Evolutionary conservation across 2,113 vertebrate species (phyloP).

Genomic region (Odocoileus hemionus): DNA sequence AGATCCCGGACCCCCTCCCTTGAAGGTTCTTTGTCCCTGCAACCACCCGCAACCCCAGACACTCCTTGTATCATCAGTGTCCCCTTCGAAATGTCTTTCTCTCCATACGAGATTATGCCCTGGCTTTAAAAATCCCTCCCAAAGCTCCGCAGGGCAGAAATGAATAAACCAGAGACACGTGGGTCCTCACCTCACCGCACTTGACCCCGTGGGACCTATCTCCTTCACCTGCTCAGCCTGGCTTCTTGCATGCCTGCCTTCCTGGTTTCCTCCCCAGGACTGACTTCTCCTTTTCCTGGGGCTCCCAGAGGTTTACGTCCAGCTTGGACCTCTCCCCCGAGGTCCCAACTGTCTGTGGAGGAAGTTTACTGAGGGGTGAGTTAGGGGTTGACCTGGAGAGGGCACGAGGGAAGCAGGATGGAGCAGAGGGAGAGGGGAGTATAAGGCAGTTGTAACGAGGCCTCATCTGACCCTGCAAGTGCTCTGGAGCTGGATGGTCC

Average conservation of each 20-base stretch:
- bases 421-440: neutral
- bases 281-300: neutral
- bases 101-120: neutral
- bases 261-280: neutral
- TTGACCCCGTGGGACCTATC: neutral
- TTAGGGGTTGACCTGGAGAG: neutral
- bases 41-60: rapidly evolving
- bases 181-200: rapidly evolving
- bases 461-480: neutral
- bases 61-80: neutral
- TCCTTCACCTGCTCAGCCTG: neutral
- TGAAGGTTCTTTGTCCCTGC: neutral
- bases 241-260: neutral
- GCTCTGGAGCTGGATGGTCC: neutral
- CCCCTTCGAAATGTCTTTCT: neutral
- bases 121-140: neutral
- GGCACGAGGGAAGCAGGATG: neutral
- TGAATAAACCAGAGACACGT: rapidly evolving
- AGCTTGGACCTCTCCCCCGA: neutral
- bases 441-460: rapidly evolving
- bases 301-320: neutral
- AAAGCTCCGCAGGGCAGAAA: neutral
- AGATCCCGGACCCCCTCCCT: rapidly evolving
- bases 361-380: neutral
- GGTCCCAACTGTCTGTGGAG: neutral